These are phyloP conservation scores for Gryllus longicercus DNA, from an alignment of 2,888 invertebrate species.

Conservation along the genomic window DNA sequence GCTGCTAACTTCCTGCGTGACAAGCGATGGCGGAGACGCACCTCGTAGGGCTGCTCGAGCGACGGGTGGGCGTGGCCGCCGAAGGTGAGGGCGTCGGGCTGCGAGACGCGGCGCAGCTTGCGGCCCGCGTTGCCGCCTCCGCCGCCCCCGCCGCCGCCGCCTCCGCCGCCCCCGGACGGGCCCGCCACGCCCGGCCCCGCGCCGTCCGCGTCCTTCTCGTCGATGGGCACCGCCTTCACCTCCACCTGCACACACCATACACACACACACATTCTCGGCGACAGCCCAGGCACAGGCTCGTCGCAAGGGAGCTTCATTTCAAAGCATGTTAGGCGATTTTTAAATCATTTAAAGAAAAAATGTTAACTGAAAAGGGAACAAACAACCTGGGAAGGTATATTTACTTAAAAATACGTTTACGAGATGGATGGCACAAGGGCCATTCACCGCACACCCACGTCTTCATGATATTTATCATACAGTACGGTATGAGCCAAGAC, in stretches of 20 bases:
- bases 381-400: too few species aligned
- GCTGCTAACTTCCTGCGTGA: too few species aligned
- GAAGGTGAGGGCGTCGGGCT: conserved; percentile 58
- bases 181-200: conserved; percentile 42
- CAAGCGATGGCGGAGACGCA: not conserved
- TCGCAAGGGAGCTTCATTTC: too few species aligned
- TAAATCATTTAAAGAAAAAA: too few species aligned
- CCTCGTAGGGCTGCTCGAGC: conserved; percentile 73
- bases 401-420: too few species aligned
- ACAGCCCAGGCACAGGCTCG: too few species aligned
- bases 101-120: conserved; percentile 48
- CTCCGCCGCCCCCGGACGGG: conserved; percentile 40
- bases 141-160: conserved; percentile 60
- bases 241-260: conserved; percentile 54
- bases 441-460: too few species aligned
- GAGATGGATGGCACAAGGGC: too few species aligned
- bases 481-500: too few species aligned
- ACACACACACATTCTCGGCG: not conserved
- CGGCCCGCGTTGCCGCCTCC: conserved; percentile 49
- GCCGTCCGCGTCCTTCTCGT: conserved; percentile 61
- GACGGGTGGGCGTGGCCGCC: conserved; percentile 63
- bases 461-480: too few species aligned
- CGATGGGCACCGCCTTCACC: conserved; percentile 68
- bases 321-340: too few species aligned
- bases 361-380: too few species aligned